These are phyloP conservation scores for Rousettus madagascariensis DNA, from an alignment of 2,797 vertebrate species.

Conservation along the genomic window DNA sequence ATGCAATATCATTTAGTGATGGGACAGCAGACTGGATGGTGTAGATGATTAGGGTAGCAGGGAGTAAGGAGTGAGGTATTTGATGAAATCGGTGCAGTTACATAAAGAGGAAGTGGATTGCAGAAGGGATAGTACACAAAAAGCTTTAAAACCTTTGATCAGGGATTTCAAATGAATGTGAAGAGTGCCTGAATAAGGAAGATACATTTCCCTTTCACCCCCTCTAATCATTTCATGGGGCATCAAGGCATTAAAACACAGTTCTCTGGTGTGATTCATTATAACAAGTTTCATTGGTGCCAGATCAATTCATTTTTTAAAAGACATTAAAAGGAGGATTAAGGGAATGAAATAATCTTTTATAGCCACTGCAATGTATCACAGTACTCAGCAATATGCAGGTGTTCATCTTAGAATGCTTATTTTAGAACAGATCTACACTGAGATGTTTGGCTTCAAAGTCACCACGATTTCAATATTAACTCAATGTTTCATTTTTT, in stretches of 20 bases:
- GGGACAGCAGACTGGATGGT: not conserved
- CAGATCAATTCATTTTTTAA: conserved; percentile 62
- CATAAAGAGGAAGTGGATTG: not conserved
- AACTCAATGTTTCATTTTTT: conserved; percentile 10
- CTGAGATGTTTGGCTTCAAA: not conserved
- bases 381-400: not conserved
- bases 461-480: conserved; percentile 25
- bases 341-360: conserved; percentile 55
- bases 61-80: not conserved
- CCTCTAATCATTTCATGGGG: not conserved
- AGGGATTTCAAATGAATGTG: conserved; percentile 32
- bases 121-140: not conserved
- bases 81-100: not conserved
- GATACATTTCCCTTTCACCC: not conserved
- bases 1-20: not conserved
- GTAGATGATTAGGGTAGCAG: not conserved
- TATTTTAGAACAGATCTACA: conserved; percentile 39
- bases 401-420: conserved; percentile 17
- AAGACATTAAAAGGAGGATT: conserved; percentile 58
- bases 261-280: conserved; percentile 39
- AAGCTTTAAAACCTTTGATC: conserved; percentile 8
- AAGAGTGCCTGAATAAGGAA: not conserved
- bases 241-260: conserved; percentile 38
- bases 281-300: conserved; percentile 37
- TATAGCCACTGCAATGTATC: conserved; percentile 33